These are phyloP conservation scores for Atractosteus spatula DNA, from an alignment of 2,113 vertebrate genomes.

Conservation along the genomic window DNA sequence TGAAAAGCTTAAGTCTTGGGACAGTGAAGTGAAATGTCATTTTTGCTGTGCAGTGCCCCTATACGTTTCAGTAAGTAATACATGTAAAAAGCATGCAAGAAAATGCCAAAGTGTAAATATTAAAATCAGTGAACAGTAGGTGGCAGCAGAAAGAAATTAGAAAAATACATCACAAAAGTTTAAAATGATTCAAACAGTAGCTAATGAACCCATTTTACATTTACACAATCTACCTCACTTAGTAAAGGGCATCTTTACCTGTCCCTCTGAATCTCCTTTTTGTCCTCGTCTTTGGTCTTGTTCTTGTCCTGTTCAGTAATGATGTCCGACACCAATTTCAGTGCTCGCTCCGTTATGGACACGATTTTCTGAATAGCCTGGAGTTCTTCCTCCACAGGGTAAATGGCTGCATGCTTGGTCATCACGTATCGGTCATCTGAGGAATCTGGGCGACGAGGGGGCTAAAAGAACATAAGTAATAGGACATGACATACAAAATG, in stretches of 20 bases:
- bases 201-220: no score
- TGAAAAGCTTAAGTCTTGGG: no score
- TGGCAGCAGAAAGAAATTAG: no score
- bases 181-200: no score
- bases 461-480: slow-evolving; percentile 56
- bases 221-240: no score
- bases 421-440: slow-evolving; percentile 96
- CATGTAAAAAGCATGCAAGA: no score
- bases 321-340: slow-evolving; percentile 94
- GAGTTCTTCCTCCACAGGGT: slow-evolving; percentile 94
- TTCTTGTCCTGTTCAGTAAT: slow-evolving; percentile 87
- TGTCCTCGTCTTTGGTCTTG: slow-evolving; percentile 85
- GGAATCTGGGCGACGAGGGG: slow-evolving; percentile 91
- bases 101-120: no score
- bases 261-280: slow-evolving; percentile 85
- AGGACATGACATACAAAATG: background rate
- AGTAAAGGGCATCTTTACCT: slow-evolving; percentile 54
- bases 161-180: no score
- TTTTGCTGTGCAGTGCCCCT: no score
- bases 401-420: slow-evolving; percentile 95
- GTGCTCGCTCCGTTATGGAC: slow-evolving; percentile 93
- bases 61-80: no score
- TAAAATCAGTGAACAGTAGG: no score
- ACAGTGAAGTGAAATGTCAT: no score
- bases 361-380: slow-evolving; percentile 98